phyloP scores from a whole-genome alignment of 2,113 vertebrate genomes.

The Alligator sinensis region DNA sequence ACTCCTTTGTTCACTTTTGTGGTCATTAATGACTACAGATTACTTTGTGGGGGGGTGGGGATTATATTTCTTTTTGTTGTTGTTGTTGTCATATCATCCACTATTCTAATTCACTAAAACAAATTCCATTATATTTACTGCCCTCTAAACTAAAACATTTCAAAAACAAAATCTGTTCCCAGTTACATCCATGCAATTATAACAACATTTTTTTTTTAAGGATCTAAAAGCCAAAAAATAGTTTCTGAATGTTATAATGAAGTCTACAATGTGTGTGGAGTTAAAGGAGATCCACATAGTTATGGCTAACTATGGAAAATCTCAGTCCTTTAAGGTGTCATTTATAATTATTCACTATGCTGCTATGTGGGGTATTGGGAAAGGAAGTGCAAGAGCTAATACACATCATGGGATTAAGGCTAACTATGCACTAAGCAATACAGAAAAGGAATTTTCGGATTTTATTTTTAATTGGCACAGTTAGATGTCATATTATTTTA shows the following conservation, averaged over 20 bases:
- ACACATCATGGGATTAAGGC: background rate
- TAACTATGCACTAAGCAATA: background rate
- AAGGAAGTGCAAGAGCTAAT: background rate
- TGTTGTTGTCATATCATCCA: background rate
- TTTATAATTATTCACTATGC: background rate
- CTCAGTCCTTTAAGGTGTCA: background rate
- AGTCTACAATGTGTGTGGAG: background rate
- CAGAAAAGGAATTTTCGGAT: background rate
- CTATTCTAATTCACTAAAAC: background rate
- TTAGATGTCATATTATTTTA: background rate
- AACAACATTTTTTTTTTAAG: background rate
- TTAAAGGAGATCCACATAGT: background rate
- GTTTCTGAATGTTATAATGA: background rate
- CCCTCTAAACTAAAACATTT: background rate
- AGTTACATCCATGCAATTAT: background rate
- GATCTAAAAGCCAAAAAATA: background rate
- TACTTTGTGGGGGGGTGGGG: background rate
- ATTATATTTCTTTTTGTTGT: background rate
- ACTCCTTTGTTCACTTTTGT: background rate
- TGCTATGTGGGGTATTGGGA: background rate
- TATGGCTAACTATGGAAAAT: background rate
- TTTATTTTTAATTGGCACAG: background rate
- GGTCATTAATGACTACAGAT: background rate
- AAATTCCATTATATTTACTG: background rate
- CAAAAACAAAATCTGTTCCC: background rate